phyloP scores from a whole-genome alignment of 2,113 vertebrate genomes.

The Lipotes vexillifer region DNA sequence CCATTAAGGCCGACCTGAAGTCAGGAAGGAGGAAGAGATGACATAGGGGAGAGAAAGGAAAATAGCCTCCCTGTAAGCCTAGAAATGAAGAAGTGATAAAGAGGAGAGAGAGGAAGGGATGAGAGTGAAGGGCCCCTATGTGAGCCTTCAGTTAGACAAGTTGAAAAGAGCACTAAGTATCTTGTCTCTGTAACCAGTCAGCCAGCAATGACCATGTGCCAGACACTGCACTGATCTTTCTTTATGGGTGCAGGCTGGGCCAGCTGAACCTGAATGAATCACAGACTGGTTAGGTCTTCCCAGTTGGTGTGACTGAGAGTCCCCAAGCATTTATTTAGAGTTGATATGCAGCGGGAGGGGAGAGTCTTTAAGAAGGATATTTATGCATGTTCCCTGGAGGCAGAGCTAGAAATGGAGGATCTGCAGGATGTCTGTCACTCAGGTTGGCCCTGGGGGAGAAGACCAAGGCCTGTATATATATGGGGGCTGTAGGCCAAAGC shows the following conservation, averaged over 20 bases:
- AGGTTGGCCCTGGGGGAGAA: background rate
- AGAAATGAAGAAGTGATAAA: background rate
- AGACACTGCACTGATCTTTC: background rate
- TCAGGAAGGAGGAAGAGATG: background rate
- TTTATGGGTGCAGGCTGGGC: background rate
- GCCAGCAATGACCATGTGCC: background rate
- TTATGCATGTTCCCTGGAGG: background rate
- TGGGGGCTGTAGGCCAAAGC: background rate
- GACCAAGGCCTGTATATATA: background rate
- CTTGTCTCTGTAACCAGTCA: background rate
- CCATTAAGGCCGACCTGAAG: background rate
- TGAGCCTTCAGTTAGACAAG: background rate
- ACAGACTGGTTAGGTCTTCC: background rate
- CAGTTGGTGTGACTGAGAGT: background rate
- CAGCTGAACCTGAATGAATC: background rate
- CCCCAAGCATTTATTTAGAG: background rate
- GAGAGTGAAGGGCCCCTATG: background rate
- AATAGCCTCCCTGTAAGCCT: background rate
- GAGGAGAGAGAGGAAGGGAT: background rate
- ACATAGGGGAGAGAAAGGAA: background rate
- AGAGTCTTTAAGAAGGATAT: background rate
- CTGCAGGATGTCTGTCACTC: background rate
- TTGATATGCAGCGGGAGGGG: background rate
- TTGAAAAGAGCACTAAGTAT: background rate
- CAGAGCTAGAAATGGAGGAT: background rate